These are phyloP conservation scores for Xiphophorus birchmanni DNA, from an alignment of 2,797 vertebrate species.

Conservation along the genomic window DNA sequence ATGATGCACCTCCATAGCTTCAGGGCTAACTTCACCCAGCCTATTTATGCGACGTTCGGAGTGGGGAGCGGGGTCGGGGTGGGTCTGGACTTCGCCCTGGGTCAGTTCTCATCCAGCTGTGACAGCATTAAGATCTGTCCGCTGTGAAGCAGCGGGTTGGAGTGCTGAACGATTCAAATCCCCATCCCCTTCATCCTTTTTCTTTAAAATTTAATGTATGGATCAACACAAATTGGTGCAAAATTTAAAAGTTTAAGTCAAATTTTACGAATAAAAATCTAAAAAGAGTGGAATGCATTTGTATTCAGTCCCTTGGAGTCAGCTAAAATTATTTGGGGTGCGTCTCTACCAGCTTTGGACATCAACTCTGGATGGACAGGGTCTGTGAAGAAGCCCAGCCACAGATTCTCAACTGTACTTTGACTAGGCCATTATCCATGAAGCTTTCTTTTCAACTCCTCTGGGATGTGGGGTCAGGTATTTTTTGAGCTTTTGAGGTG, in stretches of 20 bases:
- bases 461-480: background rate
- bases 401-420: background rate
- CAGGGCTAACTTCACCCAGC: slow-evolving; percentile 73
- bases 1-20: slow-evolving; percentile 80
- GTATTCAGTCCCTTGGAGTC: background rate
- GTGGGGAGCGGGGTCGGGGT: slow-evolving; percentile 83
- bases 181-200: background rate
- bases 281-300: background rate
- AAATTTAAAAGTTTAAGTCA: background rate
- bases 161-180: background rate
- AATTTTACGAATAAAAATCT: background rate
- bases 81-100: slow-evolving; percentile 82
- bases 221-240: background rate
- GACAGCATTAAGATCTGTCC: slow-evolving; percentile 84
- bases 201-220: background rate
- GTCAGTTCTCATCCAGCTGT: slow-evolving; percentile 75
- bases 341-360: background rate
- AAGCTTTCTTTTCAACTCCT: background rate
- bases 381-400: background rate
- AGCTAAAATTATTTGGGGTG: background rate
- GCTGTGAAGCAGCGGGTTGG: slow-evolving; percentile 49
- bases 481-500: background rate
- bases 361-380: background rate
- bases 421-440: background rate
- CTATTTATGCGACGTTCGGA: slow-evolving; percentile 77